Base-by-base conservation (phyloP, 2,113 vertebrate species). In the Empidonax traillii region DNA sequence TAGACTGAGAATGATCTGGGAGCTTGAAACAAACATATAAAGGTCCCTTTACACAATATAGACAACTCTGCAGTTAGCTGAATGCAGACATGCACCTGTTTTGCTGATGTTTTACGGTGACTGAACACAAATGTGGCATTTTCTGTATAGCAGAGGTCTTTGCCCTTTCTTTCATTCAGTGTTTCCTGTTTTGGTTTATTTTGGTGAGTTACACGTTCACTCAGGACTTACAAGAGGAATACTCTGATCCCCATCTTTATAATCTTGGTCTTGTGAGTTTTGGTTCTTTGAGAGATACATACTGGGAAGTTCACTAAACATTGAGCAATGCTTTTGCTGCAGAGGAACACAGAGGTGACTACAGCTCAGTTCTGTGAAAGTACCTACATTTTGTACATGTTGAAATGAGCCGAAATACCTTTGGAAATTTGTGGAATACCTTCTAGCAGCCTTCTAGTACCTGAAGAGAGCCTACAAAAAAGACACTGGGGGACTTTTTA, bases 261-360 rank as follows among this genome's bases (percentile, higher is more conserved):
- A 43, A 37, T 65, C 24, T 53, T 35, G 22, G 27, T 56, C 31
- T 53, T 58, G 17, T 16, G 59, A 78, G 14, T 7, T 87, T 74
- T 61, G 27, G 14, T 41, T 72, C 52, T 91, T 67, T 53, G 16
- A 41, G 66, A 89, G 52, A 9, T 44, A 11, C 8, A 1, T 31
- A 27, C 12, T 35, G 21, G 33, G 43, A 78, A 75, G 33, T 12
- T 20, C 63, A 27, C 14, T 63, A 51, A 87, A 62, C 19, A 35
- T 14, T 0, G 0, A 46, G 46, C 25, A 77, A 25, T 63, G 27
- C 47, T 67, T 2, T 21, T 78, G 61, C 44, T 93, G 39, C 39
- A 59, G 62, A 63, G 51, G 85, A 79, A 47, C 14, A 35, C n/a
- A 67, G 43, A 71, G 33, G 30, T 55, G 51, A 27, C 10, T 53